Evolutionary conservation across 2,113 vertebrate species (phyloP), one percentile per base, ranked within the genome.

Genomic region (Neolamprologus kungweensis): DNA sequence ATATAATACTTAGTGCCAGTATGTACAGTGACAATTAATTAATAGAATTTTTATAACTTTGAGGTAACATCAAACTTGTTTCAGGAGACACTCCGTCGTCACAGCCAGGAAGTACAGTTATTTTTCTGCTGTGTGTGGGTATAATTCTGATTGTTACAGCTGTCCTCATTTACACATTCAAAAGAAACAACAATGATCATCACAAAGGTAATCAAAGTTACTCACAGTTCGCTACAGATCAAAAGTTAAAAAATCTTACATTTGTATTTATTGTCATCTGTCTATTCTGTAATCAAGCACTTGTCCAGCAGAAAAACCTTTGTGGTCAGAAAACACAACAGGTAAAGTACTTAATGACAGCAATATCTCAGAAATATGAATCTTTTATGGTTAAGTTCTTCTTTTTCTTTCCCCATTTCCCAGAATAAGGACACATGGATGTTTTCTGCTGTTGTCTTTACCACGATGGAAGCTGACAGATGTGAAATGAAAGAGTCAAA

Each of bases 241-340:
- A 0, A 12, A 65, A 35, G 60, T 12, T 57, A 0, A 35, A n/a
- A 37, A 35, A 37, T n/a, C 9, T 5, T 65, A 35, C 5, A 65
- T 37, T 65, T 37, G 9, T 37, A 65, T 31, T 60, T 31, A 31
- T 31, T 60, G 26, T 7, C 33, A n/a, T 37, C 60, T 35, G 10
- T n/a, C 17, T n/a, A n/a, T n/a, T 21, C 21, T n/a, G 10, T 37
- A 37, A 35, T 65, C 31, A 7, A 65, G 31, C 6, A 7, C 31
- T 11, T n/a, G 17, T 65, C 0, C 60, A 7, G 60, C 60, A 37
- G 60, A 65, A n/a, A n/a, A n/a, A 12, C 60, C 0, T n/a, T 0
- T 5, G 17, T 65, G 17, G 33, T 65, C 10, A 37, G 17, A 35
- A 37, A 65, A 65, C 9, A 65, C 6, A 37, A 1, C 60, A 65